phyloP scores from a whole-genome alignment of 2,797 vertebrate species.

The Sebastolobus altivelis region DNA sequence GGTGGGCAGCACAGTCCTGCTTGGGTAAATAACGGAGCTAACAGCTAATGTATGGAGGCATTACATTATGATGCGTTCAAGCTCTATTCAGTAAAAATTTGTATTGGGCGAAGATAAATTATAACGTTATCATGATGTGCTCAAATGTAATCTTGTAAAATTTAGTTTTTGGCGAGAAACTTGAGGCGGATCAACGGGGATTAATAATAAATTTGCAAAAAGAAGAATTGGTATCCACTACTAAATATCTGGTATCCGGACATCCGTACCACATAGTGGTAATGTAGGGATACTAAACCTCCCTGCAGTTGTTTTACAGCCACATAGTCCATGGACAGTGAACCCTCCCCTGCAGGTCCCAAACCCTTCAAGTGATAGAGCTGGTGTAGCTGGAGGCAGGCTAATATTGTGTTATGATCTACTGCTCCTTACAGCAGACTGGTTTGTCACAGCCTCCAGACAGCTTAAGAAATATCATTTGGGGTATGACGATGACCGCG shows the following conservation, averaged over 20 bases:
- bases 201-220: too few species aligned
- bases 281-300: conserved; percentile 16
- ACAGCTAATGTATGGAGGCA: too few species aligned
- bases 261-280: not conserved
- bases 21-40: too few species aligned
- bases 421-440: not conserved
- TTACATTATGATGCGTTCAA: too few species aligned
- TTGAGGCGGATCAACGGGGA: too few species aligned
- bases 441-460: not conserved
- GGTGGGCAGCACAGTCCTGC: too few species aligned
- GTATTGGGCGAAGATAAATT: too few species aligned
- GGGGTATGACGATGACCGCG: not conserved
- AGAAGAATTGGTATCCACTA: not conserved
- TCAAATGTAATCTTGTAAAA: too few species aligned
- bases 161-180: too few species aligned
- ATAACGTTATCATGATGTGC: too few species aligned
- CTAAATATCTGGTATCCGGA: not conserved
- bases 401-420: not conserved
- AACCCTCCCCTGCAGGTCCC: not conserved
- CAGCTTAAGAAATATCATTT: not conserved
- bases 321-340: conserved; percentile 35
- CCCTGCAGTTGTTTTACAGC: conserved; percentile 42
- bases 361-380: not conserved
- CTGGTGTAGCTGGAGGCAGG: not conserved
- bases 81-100: too few species aligned